Conservation (phyloP, 2,797 vertebrate species). For the Limnodromus scolopaceus region DNA sequence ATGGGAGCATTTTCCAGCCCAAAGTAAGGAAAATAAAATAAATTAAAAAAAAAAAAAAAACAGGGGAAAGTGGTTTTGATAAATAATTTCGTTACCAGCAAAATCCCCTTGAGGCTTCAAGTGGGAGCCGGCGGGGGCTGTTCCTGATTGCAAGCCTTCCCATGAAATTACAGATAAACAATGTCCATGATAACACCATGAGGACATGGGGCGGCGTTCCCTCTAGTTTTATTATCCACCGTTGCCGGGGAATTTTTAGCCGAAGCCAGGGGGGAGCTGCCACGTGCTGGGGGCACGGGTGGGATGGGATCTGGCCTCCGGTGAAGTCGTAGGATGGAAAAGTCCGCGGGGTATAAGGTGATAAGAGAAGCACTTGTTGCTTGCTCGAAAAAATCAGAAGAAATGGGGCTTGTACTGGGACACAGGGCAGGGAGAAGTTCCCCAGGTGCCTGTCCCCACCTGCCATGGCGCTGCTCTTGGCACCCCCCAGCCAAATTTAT, state of each 20-base stretch:
- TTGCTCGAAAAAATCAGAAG: background rate
- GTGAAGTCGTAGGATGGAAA: rapidly evolving
- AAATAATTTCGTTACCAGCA: slow-evolving; percentile 41
- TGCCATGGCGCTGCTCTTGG: rapidly evolving
- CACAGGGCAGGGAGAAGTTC: rapidly evolving
- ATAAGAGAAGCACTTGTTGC: background rate
- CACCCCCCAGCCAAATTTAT: background rate
- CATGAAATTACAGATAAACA: slow-evolving; percentile 55
- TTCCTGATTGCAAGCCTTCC: slow-evolving; percentile 60
- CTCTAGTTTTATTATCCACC: background rate
- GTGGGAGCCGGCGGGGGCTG: slow-evolving; percentile 49
- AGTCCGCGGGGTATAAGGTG: rapidly evolving
- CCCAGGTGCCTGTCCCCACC: rapidly evolving
- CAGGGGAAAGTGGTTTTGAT: slow-evolving; percentile 48
- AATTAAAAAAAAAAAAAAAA: background rate
- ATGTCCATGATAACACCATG: slow-evolving; percentile 5
- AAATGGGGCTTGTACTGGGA: background rate
- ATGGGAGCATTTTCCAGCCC: background rate
- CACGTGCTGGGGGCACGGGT: rapidly evolving
- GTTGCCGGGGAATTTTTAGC: background rate
- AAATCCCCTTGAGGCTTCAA: slow-evolving; percentile 42
- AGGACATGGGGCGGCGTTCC: background rate
- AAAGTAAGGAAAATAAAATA: slow-evolving; percentile 13
- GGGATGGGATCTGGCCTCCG: background rate
- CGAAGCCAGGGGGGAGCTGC: background rate